Percentiles rank a stretch among this genome's conserved stretches.
These are phyloP conservation scores for Musca domestica DNA, from an alignment of 1,140 invertebrate species.

Conservation along the genomic window DNA sequence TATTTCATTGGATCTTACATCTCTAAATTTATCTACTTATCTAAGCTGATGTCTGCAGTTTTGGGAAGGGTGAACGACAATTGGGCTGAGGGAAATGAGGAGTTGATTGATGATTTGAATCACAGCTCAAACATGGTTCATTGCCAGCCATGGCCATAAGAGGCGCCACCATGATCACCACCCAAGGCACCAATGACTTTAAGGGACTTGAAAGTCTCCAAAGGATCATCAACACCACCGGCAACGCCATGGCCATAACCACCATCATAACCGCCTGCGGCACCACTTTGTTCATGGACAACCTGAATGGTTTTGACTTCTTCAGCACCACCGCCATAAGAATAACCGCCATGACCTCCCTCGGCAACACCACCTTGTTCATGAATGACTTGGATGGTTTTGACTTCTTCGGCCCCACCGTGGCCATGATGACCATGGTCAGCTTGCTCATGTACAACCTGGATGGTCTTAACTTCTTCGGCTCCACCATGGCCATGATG, in stretches of 20 bases:
- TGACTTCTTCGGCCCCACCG: conserved; percentile 33
- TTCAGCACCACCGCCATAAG: conserved; percentile 35
- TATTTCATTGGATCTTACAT: no score
- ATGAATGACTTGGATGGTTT: conserved; percentile 27
- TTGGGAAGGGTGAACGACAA: no score
- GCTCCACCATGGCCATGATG: conserved; percentile 24
- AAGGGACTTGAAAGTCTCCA: conserved; percentile 7
- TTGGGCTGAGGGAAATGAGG: no score
- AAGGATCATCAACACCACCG: background rate
- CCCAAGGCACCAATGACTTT: conserved; percentile 26
- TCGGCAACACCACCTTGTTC: conserved; percentile 1
- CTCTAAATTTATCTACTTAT: no score
- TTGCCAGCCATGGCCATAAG: conserved; percentile 17
- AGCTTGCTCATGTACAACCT: conserved; percentile 14
- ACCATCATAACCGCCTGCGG: conserved; percentile 6
- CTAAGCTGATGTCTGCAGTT: no score
- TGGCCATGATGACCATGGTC: conserved; percentile 24
- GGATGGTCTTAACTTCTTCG: conserved; percentile 15
- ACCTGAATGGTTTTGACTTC: conserved; percentile 38
- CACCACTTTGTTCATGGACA: conserved; percentile 38
- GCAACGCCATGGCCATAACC: conserved; percentile 4
- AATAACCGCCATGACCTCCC: conserved; percentile 29
- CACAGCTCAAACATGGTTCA: conserved; percentile 27
- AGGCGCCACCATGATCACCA: conserved; percentile 24
- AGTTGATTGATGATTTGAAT: no score